These are phyloP conservation scores for Rhipidura dahli DNA, from an alignment of 2,113 vertebrate species.

Conservation along the genomic window DNA sequence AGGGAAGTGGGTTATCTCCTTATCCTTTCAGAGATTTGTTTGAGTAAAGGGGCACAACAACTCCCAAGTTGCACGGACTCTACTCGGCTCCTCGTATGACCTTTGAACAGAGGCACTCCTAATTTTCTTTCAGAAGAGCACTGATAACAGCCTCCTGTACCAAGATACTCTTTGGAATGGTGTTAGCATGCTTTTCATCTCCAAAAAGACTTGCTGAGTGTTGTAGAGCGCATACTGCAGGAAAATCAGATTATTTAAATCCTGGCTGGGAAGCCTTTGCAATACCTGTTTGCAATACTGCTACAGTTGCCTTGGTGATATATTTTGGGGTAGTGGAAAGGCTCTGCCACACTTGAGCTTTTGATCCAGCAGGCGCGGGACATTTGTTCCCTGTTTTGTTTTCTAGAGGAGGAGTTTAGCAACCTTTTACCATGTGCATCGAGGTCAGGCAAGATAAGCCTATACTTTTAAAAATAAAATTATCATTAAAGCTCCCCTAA, in stretches of 20 bases:
- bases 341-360: constrained; percentile 34
- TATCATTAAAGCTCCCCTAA: constrained; percentile 58
- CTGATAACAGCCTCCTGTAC: background rate
- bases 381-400: constrained; percentile 55
- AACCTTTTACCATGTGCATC: constrained; percentile 47
- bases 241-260: constrained; percentile 27
- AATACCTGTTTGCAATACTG: constrained; percentile 14
- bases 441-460: constrained; percentile 60
- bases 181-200: constrained; percentile 34
- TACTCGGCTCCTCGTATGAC: accelerated
- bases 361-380: constrained; percentile 17
- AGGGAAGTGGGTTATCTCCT: background rate
- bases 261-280: background rate
- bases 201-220: constrained; percentile 16
- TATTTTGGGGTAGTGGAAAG: constrained; percentile 41
- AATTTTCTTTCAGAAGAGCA: constrained; percentile 10
- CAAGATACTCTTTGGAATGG: background rate
- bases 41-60: background rate
- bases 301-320: constrained; percentile 8
- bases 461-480: constrained; percentile 63
- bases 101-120: background rate
- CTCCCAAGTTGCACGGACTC: background rate
- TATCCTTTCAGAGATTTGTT: background rate
- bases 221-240: background rate
- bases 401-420: constrained; percentile 48